Conservation (phyloP, 2,113 vertebrate genomes). For the Anthoscopus minutus region DNA sequence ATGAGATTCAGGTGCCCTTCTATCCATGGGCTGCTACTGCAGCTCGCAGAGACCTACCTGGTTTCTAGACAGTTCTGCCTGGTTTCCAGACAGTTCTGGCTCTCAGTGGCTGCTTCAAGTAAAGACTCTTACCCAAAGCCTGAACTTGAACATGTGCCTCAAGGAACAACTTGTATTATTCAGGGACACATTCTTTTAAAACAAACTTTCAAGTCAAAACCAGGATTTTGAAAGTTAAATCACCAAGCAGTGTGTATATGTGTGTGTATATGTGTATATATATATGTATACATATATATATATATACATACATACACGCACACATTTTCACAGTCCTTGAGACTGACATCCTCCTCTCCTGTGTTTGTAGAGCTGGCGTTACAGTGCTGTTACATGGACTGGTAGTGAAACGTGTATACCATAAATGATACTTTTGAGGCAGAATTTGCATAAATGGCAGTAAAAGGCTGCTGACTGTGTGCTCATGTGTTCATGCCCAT, state of each 20-base stretch:
- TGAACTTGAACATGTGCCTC: not conserved
- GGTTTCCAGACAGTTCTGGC: not conserved
- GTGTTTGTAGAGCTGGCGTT: not conserved
- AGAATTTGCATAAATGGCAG: not conserved
- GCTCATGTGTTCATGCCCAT: not conserved
- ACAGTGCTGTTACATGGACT: not conserved
- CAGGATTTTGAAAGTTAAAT: not conserved
- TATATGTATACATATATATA: too few species aligned
- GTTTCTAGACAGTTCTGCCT: not conserved
- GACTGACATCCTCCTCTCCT: not conserved
- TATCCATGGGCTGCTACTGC: not conserved
- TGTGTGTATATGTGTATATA: accelerated
- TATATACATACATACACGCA: too few species aligned
- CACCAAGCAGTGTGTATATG: not conserved
- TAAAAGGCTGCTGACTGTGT: not conserved
- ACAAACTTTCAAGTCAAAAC: not conserved
- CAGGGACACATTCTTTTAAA: not conserved
- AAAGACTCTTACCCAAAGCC: not conserved
- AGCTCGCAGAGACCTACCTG: not conserved
- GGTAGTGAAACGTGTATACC: not conserved
- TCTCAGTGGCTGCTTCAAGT: not conserved
- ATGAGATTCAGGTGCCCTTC: not conserved
- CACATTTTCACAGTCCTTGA: not conserved
- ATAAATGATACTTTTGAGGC: not conserved
- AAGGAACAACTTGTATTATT: not conserved